phyloP scores from a whole-genome alignment of 2,797 vertebrate species.

The Leontocebus nigricollis region DNA sequence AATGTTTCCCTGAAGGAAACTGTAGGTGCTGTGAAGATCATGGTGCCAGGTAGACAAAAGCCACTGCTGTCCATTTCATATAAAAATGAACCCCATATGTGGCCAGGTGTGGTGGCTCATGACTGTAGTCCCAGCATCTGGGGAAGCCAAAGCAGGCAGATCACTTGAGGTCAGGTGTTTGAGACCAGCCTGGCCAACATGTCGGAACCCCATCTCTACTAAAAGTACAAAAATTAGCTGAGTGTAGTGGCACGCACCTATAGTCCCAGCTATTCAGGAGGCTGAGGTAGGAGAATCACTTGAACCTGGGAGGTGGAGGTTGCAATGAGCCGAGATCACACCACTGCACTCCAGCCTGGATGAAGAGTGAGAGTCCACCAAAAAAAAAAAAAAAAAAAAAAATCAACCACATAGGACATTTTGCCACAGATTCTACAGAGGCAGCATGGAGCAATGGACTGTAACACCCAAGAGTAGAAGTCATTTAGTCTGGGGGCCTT shows the following conservation, averaged over 20 bases:
- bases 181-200: background rate
- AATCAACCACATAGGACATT: background rate
- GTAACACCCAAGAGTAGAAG: background rate
- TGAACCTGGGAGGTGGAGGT: background rate
- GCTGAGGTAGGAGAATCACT: background rate
- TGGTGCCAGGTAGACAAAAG: background rate
- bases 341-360: background rate
- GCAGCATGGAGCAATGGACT: background rate
- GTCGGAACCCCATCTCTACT: background rate
- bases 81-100: background rate
- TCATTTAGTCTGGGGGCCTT: background rate
- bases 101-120: background rate
- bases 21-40: background rate
- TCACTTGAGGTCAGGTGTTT: background rate
- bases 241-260: background rate
- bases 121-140: background rate
- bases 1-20: background rate
- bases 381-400: background rate
- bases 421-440: background rate
- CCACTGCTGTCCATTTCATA: background rate
- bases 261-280: background rate
- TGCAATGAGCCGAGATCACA: background rate
- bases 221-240: background rate
- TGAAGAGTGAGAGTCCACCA: background rate
- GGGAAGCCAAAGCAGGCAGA: background rate